phyloP scores from a whole-genome alignment of 1,140 invertebrate species.

The Zelostemma sp. region DNA sequence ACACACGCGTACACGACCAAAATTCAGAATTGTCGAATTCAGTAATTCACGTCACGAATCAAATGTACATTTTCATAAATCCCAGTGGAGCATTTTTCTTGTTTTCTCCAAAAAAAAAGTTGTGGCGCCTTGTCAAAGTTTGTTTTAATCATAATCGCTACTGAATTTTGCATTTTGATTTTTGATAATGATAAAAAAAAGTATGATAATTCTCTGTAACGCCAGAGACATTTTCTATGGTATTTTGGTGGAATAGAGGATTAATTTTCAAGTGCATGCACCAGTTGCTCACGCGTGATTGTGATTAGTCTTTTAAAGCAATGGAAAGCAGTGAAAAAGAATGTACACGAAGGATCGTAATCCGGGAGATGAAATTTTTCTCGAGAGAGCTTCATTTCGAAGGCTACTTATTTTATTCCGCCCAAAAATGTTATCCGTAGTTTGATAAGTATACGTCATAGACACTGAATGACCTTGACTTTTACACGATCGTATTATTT shows the following conservation, averaged over 20 bases:
- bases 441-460: conserved; percentile 39
- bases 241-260: too few species aligned
- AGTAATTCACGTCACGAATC: conserved; percentile 9
- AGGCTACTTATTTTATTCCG: conserved; percentile 48
- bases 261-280: conserved; percentile 4
- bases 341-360: conserved; percentile 24
- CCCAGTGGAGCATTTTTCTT: neutral
- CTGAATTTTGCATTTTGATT: too few species aligned
- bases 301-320: conserved; percentile 43
- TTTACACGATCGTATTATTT: conserved; percentile 8
- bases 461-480: conserved; percentile 30
- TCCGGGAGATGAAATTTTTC: neutral
- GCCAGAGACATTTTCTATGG: too few species aligned
- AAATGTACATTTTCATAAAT: conserved; percentile 10
- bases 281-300: conserved; percentile 42
- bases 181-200: too few species aligned
- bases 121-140: too few species aligned
- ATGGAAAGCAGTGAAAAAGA: conserved; percentile 21
- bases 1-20: conserved; percentile 23
- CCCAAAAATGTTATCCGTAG: conserved; percentile 33
- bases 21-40: conserved; percentile 2
- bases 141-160: too few species aligned
- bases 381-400: conserved; percentile 28
- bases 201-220: too few species aligned
- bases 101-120: too few species aligned